These are phyloP conservation scores for Musca domestica DNA, from an alignment of 1,140 invertebrate genomes.

Conservation along the genomic window DNA sequence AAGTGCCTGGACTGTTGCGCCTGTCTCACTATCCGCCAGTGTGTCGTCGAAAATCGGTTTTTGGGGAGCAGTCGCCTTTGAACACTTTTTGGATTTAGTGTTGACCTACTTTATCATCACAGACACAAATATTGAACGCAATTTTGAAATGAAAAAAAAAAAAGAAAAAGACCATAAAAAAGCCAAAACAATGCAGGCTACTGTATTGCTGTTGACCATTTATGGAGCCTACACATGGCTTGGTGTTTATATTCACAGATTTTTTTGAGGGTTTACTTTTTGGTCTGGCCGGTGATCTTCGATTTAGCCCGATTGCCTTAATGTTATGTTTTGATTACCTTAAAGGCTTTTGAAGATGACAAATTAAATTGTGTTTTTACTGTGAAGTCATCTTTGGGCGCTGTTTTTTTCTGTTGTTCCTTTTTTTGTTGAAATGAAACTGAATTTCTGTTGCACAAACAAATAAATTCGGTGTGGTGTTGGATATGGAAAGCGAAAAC, in stretches of 20 bases:
- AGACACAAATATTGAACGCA: background rate
- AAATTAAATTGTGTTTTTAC: slow-evolving; percentile 17
- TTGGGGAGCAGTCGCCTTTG: background rate
- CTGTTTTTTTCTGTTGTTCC: too few species aligned
- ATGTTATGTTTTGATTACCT: slow-evolving; percentile 11
- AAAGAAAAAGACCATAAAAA: slow-evolving; percentile 2
- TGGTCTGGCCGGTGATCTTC: background rate
- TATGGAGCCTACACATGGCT: too few species aligned
- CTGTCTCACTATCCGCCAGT: slow-evolving; percentile 14
- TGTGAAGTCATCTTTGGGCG: too few species aligned
- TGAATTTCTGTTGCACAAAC: slow-evolving; percentile 5
- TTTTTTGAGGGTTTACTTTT: background rate
- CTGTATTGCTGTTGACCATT: background rate
- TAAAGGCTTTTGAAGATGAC: slow-evolving; percentile 16
- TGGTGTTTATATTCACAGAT: too few species aligned
- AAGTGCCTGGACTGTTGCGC: slow-evolving; percentile 3
- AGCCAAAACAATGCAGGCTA: background rate
- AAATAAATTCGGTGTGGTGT: background rate
- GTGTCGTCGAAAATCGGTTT: slow-evolving; percentile 4
- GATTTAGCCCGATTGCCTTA: background rate
- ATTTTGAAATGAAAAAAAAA: background rate
- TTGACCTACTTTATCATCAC: slow-evolving; percentile 8
- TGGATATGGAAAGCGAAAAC: too few species aligned
- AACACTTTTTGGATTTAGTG: slow-evolving; percentile 15
- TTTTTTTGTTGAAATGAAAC: background rate